Evolutionary conservation across 2,888 invertebrate genomes (phyloP).

Genomic region (Drosophila percnosoma): DNA sequence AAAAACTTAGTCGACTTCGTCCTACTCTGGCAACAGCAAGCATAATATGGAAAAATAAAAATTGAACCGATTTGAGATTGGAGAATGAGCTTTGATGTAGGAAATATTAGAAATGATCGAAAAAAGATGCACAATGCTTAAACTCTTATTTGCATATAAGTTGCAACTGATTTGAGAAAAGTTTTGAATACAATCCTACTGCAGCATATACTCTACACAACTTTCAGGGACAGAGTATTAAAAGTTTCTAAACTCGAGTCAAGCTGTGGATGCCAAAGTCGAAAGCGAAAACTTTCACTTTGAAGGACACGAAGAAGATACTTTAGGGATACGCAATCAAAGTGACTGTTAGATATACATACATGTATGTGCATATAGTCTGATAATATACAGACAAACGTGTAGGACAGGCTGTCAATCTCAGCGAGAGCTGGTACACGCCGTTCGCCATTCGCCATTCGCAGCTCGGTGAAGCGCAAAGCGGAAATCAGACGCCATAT

Average conservation of each 20-base stretch:
- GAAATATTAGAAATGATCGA: neutral
- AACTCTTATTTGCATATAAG: neutral
- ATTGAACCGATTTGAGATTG: neutral
- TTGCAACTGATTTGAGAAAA: neutral
- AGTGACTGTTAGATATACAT: neutral
- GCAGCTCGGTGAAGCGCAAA: slow-evolving; percentile 59
- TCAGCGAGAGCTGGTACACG: slow-evolving; percentile 39
- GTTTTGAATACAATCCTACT: neutral
- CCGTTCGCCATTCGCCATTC: slow-evolving; percentile 25
- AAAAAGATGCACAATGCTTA: neutral
- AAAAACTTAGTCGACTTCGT: neutral
- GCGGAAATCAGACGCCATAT: slow-evolving; percentile 76
- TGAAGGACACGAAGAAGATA: slow-evolving; percentile 56
- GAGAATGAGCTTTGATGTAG: neutral
- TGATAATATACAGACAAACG: neutral
- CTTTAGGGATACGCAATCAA: slow-evolving; percentile 17
- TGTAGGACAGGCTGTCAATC: slow-evolving; percentile 58
- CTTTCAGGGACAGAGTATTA: neutral
- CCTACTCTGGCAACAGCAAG: neutral
- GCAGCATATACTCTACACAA: neutral
- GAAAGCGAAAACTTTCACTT: slow-evolving; percentile 66
- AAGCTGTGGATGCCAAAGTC: slow-evolving; percentile 34
- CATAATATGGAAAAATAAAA: neutral
- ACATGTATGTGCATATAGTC: neutral
- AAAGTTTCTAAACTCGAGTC: slow-evolving; percentile 11